These are phyloP conservation scores for Branchinecta lynchi DNA, from an alignment of 1,140 invertebrate species.

Conservation along the genomic window DNA sequence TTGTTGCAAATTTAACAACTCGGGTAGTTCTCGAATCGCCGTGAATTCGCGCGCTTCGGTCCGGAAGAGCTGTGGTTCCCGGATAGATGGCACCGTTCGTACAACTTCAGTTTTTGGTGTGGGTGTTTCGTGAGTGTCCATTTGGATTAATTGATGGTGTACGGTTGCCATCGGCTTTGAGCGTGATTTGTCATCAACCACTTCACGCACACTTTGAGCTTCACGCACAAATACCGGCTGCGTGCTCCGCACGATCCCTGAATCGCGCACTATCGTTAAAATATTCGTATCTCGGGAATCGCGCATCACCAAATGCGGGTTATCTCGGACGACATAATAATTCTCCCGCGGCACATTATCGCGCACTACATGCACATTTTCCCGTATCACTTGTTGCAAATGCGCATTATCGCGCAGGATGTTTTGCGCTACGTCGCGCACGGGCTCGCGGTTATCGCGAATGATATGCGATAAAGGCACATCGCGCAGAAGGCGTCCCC, in stretches of 20 bases:
- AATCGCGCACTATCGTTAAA: background rate
- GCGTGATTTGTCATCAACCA: no score
- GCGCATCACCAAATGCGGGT: background rate
- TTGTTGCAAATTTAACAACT: background rate
- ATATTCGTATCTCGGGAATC: background rate
- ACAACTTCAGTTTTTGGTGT: background rate
- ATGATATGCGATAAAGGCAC: background rate
- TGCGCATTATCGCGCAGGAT: background rate
- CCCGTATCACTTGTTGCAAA: conserved; percentile 6
- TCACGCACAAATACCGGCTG: background rate
- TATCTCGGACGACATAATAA: background rate
- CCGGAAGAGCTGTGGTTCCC: background rate
- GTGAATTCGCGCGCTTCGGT: background rate
- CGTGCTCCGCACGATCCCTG: background rate
- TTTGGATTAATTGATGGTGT: no score
- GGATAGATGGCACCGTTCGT: background rate
- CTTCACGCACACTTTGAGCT: no score
- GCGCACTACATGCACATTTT: background rate
- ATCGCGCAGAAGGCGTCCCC: background rate
- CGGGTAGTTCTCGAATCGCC: background rate
- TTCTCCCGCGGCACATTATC: background rate
- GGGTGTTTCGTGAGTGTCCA: background rate
- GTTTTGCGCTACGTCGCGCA: background rate
- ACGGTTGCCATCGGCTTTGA: no score
- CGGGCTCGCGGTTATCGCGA: background rate